These are phyloP conservation scores for Chiloscyllium plagiosum DNA, from an alignment of 2,113 vertebrate genomes.

Conservation along the genomic window DNA sequence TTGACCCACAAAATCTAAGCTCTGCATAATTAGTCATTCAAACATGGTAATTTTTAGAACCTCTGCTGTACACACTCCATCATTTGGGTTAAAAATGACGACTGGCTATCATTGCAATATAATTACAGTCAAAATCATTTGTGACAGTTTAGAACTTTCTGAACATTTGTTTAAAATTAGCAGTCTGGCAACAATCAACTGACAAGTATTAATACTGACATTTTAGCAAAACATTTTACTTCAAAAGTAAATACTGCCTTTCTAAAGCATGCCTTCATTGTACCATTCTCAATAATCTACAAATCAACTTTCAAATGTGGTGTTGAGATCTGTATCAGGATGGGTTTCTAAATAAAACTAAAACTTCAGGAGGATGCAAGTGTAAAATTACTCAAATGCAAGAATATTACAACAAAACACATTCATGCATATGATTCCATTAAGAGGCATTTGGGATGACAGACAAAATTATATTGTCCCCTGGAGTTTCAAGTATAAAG, in stretches of 20 bases:
- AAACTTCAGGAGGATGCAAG: neutral
- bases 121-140: neutral
- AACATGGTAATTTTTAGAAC: neutral
- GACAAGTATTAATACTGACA: neutral
- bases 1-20: neutral
- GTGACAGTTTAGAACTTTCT: neutral
- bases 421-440: conserved; percentile 13
- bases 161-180: neutral
- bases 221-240: neutral
- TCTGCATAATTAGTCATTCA: neutral
- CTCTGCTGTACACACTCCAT: neutral
- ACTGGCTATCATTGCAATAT: neutral
- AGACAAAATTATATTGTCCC: neutral
- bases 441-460: neutral
- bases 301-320: neutral
- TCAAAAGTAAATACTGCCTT: neutral
- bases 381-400: neutral
- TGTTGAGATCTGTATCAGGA: neutral
- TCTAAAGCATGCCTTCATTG: neutral
- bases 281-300: neutral
- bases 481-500: neutral
- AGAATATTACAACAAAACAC: neutral
- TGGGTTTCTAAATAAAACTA: neutral
- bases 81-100: neutral
- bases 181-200: neutral